phyloP scores from a whole-genome alignment of 1,140 invertebrate species.

The Charaxes varanes region DNA sequence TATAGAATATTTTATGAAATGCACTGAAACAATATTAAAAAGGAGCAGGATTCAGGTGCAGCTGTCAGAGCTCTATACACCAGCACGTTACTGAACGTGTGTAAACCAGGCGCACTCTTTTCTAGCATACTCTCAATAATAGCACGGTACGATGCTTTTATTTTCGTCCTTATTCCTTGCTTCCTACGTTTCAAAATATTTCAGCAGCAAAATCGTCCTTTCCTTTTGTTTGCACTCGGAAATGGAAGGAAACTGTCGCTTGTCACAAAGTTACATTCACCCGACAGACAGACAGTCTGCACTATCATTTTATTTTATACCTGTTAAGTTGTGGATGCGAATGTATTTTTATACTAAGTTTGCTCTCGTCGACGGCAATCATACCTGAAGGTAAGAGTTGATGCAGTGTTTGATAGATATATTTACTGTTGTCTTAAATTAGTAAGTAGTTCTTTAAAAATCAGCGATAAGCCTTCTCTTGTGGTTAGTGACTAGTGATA shows the following conservation, averaged over 20 bases:
- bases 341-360: too few relatives aligned
- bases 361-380: too few relatives aligned
- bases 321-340: too few relatives aligned
- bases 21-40: background rate
- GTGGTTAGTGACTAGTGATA: too few relatives aligned
- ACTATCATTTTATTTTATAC: conserved; percentile 20
- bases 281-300: conserved; percentile 1
- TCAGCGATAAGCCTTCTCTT: too few relatives aligned
- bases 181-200: background rate
- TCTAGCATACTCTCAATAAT: background rate
- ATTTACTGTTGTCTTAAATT: too few relatives aligned
- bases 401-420: too few relatives aligned
- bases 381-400: too few relatives aligned
- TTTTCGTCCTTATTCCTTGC: background rate
- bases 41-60: conserved; percentile 1
- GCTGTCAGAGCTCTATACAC: conserved; percentile 3
- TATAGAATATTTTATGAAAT: background rate
- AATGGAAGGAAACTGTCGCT: conserved; percentile 7
- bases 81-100: conserved; percentile 1
- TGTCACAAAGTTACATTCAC: conserved; percentile 11
- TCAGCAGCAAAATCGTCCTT: background rate
- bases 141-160: background rate
- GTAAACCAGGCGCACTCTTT: conserved; percentile 1
- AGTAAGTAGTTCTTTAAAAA: too few relatives aligned
- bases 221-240: background rate